Conservation (phyloP, 2,888 invertebrate species). For the Pyrrhia umbra region DNA sequence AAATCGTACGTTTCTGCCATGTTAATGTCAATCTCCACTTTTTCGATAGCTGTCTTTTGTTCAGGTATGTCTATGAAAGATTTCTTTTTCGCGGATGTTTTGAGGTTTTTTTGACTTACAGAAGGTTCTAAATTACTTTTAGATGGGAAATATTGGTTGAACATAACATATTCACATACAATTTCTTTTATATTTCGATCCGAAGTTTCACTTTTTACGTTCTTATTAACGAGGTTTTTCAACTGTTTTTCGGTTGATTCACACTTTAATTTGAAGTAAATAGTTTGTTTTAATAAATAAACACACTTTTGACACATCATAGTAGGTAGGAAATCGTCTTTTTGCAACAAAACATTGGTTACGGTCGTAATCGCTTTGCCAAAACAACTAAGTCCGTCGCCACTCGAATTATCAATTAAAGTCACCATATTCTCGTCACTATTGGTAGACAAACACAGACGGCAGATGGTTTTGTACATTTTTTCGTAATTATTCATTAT, state of each 20-base stretch:
- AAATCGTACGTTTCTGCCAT: conserved; percentile 29
- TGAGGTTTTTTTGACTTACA: not conserved
- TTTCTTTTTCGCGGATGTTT: not conserved
- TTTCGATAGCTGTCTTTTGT: not conserved
- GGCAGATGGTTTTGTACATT: conserved; percentile 76
- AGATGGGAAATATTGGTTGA: conserved; percentile 67
- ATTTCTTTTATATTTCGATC: conserved; percentile 63
- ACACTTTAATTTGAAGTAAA: conserved; percentile 79
- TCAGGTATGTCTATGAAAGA: not conserved
- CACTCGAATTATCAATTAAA: conserved; percentile 71
- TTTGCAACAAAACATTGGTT: conserved; percentile 71
- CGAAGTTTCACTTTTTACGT: conserved; percentile 30
- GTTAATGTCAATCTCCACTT: not conserved
- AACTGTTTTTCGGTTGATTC: conserved; percentile 75
- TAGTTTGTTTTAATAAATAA: conserved; percentile 76
- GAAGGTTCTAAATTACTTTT: conserved; percentile 17
- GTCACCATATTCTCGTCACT: conserved; percentile 72
- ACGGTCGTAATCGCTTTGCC: conserved; percentile 76
- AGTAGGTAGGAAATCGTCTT: conserved; percentile 74
- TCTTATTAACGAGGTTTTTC: conserved; percentile 57
- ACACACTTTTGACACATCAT: conserved; percentile 80
- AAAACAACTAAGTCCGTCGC: conserved; percentile 74
- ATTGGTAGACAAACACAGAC: conserved; percentile 76
- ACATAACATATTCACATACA: conserved; percentile 72
- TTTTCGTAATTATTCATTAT: conserved; percentile 72